Evolutionary conservation across 1,140 invertebrate genomes (phyloP).

Genomic region (Diplogasteroides magnus): DNA sequence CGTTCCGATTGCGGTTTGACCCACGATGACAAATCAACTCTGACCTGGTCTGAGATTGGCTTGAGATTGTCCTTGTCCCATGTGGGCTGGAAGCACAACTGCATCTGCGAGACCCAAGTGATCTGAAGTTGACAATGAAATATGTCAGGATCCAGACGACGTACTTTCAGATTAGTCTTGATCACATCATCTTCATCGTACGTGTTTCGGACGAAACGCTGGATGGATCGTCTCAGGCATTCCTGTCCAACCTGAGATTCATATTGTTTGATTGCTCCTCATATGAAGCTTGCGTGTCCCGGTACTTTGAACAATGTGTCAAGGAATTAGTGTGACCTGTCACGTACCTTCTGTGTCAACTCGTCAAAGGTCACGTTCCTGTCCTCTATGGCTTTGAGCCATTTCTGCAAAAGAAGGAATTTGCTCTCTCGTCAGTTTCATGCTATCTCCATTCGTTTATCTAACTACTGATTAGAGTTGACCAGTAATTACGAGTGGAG

Average conservation of each 20-base stretch:
- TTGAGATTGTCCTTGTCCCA: slow-evolving; percentile 47
- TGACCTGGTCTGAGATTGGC: slow-evolving; percentile 46
- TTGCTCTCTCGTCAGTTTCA: not conserved
- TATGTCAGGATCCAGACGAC: not conserved
- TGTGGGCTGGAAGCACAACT: slow-evolving; percentile 52
- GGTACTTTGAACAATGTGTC: no score
- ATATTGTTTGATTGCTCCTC: not conserved
- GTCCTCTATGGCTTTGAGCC: slow-evolving; percentile 36
- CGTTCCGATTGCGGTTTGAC: no score
- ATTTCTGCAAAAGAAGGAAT: slow-evolving; percentile 38
- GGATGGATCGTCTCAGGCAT: slow-evolving; percentile 43
- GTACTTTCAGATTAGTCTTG: slow-evolving; percentile 29
- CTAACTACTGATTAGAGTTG: no score
- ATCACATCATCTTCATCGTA: slow-evolving; percentile 47
- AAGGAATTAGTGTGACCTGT: no score
- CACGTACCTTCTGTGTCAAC: slow-evolving; percentile 44
- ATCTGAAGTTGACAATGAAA: slow-evolving; percentile 23
- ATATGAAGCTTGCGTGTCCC: not conserved
- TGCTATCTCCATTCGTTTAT: not conserved
- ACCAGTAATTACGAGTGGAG: no score
- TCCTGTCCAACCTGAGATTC: slow-evolving; percentile 20
- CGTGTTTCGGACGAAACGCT: slow-evolving; percentile 48
- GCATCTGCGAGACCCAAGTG: slow-evolving; percentile 54
- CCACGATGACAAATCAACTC: no score
- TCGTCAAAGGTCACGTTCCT: slow-evolving; percentile 48